Base-by-base conservation (phyloP, 2,888 invertebrate genomes). In the Polietes domitor region DNA sequence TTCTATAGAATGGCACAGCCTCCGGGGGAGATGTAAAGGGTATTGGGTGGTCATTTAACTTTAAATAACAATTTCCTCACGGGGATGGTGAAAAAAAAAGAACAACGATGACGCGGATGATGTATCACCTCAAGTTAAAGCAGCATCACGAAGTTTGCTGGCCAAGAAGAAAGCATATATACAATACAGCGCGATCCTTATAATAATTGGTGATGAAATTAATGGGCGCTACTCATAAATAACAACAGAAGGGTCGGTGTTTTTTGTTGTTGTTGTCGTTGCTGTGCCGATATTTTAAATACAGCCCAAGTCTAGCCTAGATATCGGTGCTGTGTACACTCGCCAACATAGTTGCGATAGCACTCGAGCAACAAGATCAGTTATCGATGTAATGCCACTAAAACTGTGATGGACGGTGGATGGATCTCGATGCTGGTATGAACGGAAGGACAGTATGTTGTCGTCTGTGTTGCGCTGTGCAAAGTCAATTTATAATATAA, bases 191-290 rank as follows among this genome's bases (percentile, higher is more conserved):
- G 74, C 73, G 80, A 84, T 85, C 82, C 78, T 82, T 82, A 81
- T 80, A 85, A 86, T 88, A 88, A 88, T 88, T 88, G 88, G 87
- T 87, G 87, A 87, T 89, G 88, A 87, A 88, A 88, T 87, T 89
- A 88, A 88, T 89, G 88, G 88, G 87, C 87, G 86, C 85, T 86
- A 87, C 87, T 84, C 86, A 88, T 88, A 88, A 87, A 87, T 89
- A 87, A 88, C 81, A 83, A 83, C 86, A 68, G 82, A 86, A 87
- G 85, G 83, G 83, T 86, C 85, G 80, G 75, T 83, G 80, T 83
- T 47, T 15, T 65, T 5, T 19, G 41, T 70, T 21, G 70, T 47
- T n/a, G 77, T 26, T 12, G 24, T 72, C 78, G 65, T 32, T 79
- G 75, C 4, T 26, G 15, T 15, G 24, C 4, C 26, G 12, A 15